A percentile compares a stretch with the other conserved stretches of the same genome.
phyloP scores from a whole-genome alignment of 2,797 vertebrate genomes.

The Sparidentex hasta region DNA sequence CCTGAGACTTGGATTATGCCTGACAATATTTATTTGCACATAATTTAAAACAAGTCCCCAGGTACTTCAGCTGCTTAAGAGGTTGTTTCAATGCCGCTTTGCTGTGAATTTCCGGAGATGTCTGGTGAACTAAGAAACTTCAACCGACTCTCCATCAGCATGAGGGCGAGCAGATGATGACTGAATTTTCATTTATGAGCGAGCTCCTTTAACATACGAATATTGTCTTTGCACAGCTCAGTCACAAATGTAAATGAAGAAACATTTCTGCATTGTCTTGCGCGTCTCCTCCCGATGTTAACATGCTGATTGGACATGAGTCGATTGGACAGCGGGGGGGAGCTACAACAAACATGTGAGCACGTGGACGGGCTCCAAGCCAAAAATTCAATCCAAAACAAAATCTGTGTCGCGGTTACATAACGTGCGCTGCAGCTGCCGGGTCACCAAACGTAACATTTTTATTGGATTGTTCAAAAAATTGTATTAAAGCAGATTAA shows the following conservation, averaged over 20 bases:
- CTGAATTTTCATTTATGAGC: no score
- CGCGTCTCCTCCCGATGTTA: background rate
- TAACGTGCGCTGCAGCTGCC: conserved; percentile 35
- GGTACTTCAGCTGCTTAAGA: no score
- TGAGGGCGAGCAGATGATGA: no score
- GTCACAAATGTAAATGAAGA: background rate
- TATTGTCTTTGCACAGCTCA: background rate
- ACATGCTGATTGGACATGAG: background rate
- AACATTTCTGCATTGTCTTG: background rate
- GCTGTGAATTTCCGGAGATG: no score
- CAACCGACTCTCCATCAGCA: no score
- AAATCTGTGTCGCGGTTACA: conserved; percentile 37
- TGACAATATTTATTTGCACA: no score
- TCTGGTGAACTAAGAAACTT: no score
- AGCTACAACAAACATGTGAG: background rate
- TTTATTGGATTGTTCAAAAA: conserved; percentile 8
- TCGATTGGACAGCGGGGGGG: background rate
- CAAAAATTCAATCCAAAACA: conserved; percentile 34
- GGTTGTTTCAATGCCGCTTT: no score
- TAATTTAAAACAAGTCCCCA: no score
- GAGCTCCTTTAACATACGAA: no score
- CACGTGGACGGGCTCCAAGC: conserved; percentile 6
- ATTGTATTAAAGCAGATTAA: conserved; percentile 40
- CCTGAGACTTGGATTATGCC: no score
- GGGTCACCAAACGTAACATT: conserved; percentile 16